These are phyloP conservation scores for Agrilus planipennis DNA, from an alignment of 1,140 invertebrate species.

Conservation along the genomic window DNA sequence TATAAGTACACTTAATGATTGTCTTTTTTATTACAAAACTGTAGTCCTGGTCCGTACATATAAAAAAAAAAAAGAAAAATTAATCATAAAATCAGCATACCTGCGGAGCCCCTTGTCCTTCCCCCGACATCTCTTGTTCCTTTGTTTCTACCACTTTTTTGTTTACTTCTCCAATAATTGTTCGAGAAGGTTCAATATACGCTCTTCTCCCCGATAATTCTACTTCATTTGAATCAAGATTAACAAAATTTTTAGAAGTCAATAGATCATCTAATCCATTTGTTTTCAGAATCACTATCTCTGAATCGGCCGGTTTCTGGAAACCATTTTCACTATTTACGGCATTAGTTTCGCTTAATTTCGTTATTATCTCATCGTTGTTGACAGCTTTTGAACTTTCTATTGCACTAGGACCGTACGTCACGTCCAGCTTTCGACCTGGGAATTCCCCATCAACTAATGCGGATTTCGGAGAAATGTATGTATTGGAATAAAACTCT, in stretches of 20 bases:
- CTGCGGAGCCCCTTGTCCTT: conserved; percentile 53
- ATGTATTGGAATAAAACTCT: conserved; percentile 42
- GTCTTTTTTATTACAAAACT: too few relatives aligned
- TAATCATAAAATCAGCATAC: too few relatives aligned
- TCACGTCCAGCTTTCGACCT: conserved; percentile 8
- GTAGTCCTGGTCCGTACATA: too few relatives aligned
- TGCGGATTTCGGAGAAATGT: conserved; percentile 43
- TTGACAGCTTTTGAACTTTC: conserved; percentile 8
- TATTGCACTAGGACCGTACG: conserved; percentile 15
- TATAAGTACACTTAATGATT: too few relatives aligned
- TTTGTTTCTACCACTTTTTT: conserved; percentile 11
- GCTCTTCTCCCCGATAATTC: conserved; percentile 24
- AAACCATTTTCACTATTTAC: conserved; percentile 17
- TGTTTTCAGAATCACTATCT: conserved; percentile 34
- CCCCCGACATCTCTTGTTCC: conserved; percentile 43
- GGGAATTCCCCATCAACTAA: conserved; percentile 10
- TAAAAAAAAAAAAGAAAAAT: too few relatives aligned
- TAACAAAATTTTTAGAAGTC: conserved; percentile 27
- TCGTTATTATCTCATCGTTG: conserved; percentile 3
- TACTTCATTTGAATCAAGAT: conserved; percentile 29
- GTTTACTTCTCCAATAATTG: conserved; percentile 12
- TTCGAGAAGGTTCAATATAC: conserved; percentile 28
- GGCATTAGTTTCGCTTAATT: conserved; percentile 9
- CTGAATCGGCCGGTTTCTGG: conserved; percentile 31
- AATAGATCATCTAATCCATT: conserved; percentile 31